Evolutionary conservation across 2,888 invertebrate species (phyloP).

Genomic region (Glyphotaelius pellucidus): DNA sequence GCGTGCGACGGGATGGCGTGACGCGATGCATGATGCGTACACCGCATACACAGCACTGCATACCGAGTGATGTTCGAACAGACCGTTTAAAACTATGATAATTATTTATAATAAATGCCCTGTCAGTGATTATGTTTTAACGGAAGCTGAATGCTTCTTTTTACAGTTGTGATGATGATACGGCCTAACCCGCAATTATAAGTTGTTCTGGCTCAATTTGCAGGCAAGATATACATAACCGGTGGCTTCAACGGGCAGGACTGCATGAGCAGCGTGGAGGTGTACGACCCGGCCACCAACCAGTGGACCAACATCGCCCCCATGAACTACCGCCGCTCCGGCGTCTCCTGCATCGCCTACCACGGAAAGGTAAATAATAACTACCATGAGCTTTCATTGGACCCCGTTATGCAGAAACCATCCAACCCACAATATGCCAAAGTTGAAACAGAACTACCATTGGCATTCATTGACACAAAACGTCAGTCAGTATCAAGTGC

Average conservation of each 20-base stretch:
- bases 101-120: neutral
- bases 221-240: conserved; percentile 85
- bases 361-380: conserved; percentile 80
- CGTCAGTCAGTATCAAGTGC: no score
- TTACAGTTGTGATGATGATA: conserved; percentile 30
- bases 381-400: no score
- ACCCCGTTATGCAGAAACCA: no score
- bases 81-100: neutral
- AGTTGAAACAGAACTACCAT: no score
- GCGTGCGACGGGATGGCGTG: neutral
- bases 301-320: conserved; percentile 90
- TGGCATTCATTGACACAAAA: no score
- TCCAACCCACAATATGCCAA: no score
- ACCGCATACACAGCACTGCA: no score
- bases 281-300: conserved; percentile 87
- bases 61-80: neutral
- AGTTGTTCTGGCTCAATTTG: neutral
- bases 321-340: conserved; percentile 91
- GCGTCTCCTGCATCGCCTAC: conserved; percentile 93
- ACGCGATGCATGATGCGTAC: neutral
- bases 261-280: conserved; percentile 90
- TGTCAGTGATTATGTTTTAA: conserved; percentile 28
- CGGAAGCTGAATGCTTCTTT: conserved; percentile 15
- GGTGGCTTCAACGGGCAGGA: conserved; percentile 96
- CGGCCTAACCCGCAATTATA: conserved; percentile 2